Conservation (phyloP, 2,888 invertebrate genomes). For the Thumatha senex region DNA sequence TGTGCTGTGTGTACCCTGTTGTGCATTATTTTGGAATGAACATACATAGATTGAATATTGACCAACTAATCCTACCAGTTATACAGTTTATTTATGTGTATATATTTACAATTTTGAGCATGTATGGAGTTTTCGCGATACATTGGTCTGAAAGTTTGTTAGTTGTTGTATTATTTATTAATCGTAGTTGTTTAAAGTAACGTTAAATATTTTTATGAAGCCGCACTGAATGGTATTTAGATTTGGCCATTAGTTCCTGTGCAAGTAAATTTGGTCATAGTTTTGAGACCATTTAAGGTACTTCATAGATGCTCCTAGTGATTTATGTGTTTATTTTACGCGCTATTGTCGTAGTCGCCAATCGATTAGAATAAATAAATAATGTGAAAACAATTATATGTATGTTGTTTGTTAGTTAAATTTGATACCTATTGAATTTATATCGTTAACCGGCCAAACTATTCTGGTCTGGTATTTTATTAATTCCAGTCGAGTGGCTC, state of each 20-base stretch:
- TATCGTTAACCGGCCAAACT: too few relatives aligned
- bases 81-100: slow-evolving; percentile 32
- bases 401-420: background rate
- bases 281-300: slow-evolving; percentile 3
- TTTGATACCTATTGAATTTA: background rate
- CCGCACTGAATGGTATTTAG: too few relatives aligned
- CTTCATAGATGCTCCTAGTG: slow-evolving; percentile 19
- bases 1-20: slow-evolving; percentile 26
- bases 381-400: too few relatives aligned
- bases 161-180: too few relatives aligned
- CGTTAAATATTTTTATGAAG: too few relatives aligned
- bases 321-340: slow-evolving; percentile 5
- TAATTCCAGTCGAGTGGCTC: slow-evolving; percentile 2
- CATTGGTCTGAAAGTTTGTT: too few relatives aligned
- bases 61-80: slow-evolving; percentile 27
- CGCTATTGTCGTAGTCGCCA: slow-evolving; percentile 11
- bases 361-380: slow-evolving; percentile 1
- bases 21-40: slow-evolving; percentile 42
- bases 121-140: slow-evolving; percentile 25
- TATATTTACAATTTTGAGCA: slow-evolving; percentile 10
- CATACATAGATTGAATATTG: slow-evolving; percentile 30
- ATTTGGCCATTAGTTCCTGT: too few relatives aligned
- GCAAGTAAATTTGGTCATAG: too few relatives aligned
- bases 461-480: too few relatives aligned
- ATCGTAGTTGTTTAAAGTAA: too few relatives aligned